These are phyloP conservation scores for Dendronephthya gigantea DNA, from an alignment of 64 coral and sea anemone species.

Conservation along the genomic window DNA sequence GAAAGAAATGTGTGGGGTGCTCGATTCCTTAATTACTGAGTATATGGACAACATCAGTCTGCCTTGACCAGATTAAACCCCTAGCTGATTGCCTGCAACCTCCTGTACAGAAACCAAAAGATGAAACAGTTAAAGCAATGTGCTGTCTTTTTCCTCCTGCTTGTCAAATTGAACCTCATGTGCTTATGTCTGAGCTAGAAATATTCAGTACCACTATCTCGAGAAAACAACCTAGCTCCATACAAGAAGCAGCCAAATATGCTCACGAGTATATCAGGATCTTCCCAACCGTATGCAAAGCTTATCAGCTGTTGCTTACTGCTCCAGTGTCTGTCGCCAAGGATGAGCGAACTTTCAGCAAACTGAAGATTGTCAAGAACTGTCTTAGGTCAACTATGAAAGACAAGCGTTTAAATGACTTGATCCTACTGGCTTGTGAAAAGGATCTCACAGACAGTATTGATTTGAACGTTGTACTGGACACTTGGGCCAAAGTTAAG, in stretches of 20 bases:
- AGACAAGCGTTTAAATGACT: neutral
- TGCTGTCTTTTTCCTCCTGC: neutral
- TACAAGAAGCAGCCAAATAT: neutral
- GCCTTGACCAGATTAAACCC: neutral
- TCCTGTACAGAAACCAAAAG: no score
- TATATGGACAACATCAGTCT: neutral
- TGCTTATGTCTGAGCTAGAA: neutral
- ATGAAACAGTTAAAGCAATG: neutral
- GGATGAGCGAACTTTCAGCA: neutral
- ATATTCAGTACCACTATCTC: neutral
- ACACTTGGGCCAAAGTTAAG: no score
- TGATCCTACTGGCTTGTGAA: neutral
- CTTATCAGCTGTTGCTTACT: neutral
- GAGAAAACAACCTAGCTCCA: neutral
- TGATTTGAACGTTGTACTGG: no score
- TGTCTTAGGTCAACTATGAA: neutral
- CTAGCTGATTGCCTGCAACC: neutral
- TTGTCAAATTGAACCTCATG: neutral
- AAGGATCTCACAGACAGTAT: no score
- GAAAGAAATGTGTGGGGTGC: neutral
- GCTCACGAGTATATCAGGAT: neutral
- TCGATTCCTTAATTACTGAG: neutral
- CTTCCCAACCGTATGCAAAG: neutral
- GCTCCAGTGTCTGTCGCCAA: neutral
- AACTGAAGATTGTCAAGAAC: slow-evolving; percentile 9